Conservation (phyloP, 2,797 vertebrate species). For the Lemur catta region DNA sequence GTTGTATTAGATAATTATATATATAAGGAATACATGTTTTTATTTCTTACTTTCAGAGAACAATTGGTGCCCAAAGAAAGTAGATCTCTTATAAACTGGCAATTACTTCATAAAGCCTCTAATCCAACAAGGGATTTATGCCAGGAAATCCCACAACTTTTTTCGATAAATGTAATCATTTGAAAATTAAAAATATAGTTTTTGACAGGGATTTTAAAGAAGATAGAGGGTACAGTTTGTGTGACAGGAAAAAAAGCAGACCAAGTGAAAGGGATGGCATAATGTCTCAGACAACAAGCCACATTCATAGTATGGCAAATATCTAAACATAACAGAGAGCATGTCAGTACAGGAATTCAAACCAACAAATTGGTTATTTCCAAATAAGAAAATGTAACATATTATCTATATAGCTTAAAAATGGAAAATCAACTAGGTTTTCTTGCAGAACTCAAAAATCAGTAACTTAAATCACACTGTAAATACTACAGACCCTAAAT, state of each 20-base stretch:
- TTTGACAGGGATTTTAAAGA: background rate
- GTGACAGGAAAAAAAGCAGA: background rate
- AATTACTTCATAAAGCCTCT: background rate
- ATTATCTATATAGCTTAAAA: constrained; percentile 1
- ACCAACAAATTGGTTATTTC: background rate
- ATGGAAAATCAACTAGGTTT: background rate
- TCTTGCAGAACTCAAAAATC: background rate
- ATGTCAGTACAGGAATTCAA: background rate
- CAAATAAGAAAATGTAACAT: background rate
- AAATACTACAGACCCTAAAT: background rate
- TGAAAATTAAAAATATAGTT: background rate
- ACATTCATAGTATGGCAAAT: background rate
- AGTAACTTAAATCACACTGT: background rate
- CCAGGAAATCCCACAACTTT: background rate
- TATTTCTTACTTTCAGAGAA: constrained; percentile 16
- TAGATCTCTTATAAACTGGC: background rate
- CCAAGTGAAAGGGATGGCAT: background rate
- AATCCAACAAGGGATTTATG: background rate
- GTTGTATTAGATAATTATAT: background rate
- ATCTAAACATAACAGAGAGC: background rate
- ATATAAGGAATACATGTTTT: background rate
- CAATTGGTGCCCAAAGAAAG: background rate
- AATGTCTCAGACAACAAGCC: background rate
- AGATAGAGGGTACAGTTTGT: background rate
- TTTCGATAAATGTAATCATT: background rate